Evolutionary conservation across 2,797 vertebrate genomes (phyloP).

Genomic region (Typhlichthys subterraneus): DNA sequence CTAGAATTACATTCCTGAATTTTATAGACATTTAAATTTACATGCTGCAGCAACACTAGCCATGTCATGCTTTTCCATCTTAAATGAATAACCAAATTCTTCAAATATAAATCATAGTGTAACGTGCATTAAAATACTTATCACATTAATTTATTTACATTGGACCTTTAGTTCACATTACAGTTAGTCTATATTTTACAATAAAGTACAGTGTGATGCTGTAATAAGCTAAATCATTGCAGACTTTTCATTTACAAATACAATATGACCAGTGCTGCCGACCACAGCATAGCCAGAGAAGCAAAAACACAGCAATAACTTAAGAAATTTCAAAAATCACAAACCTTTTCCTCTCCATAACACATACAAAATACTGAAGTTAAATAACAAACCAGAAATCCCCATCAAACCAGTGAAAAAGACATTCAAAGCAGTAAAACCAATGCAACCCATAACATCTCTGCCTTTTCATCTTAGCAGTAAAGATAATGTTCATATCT

Average conservation of each 20-base stretch:
- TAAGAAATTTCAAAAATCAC: constrained; percentile 15
- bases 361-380: constrained; percentile 40
- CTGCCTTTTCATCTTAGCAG: constrained; percentile 38
- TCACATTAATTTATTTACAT: constrained; percentile 58
- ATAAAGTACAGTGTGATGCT: constrained; percentile 31
- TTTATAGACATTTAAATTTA: too few species aligned
- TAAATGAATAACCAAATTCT: too few species aligned
- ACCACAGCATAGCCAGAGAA: constrained; percentile 38
- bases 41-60: too few species aligned
- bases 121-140: constrained; percentile 16
- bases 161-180: constrained; percentile 54
- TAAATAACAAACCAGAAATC: constrained; percentile 41
- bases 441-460: constrained; percentile 35
- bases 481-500: constrained; percentile 32
- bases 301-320: constrained; percentile 30
- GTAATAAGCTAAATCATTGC: constrained; percentile 39
- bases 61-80: too few species aligned
- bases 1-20: too few species aligned
- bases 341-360: neutral
- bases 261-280: constrained; percentile 14
- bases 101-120: neutral
- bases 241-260: constrained; percentile 21
- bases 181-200: constrained; percentile 39
- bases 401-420: constrained; percentile 53
- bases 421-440: constrained; percentile 50